These are phyloP conservation scores for Harpalus rufipes DNA, from an alignment of 2,888 invertebrate species.

Conservation along the genomic window DNA sequence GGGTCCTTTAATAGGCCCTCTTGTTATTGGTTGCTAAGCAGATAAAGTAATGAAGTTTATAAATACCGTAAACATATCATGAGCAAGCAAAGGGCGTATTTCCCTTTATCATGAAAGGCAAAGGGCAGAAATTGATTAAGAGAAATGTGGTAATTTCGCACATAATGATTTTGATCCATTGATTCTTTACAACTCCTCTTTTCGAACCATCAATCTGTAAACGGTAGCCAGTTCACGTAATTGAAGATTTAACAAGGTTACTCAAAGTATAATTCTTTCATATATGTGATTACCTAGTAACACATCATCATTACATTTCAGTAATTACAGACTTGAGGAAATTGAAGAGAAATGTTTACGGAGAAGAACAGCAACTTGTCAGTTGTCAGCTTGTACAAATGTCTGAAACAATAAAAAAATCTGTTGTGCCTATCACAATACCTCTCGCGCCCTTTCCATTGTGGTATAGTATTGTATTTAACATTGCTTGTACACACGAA, in stretches of 20 bases:
- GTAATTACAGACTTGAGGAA: conserved; percentile 4
- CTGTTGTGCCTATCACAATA: too few species aligned
- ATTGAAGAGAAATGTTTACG: conserved; percentile 12
- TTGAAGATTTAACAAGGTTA: conserved; percentile 27
- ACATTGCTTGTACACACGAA: too few species aligned
- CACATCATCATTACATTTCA: conserved; percentile 21
- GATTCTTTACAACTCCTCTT: conserved; percentile 17
- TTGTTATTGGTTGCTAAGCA: conserved; percentile 39
- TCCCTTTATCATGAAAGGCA: conserved; percentile 20
- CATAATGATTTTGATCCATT: conserved; percentile 25
- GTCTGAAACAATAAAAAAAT: too few species aligned
- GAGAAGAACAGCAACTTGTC: background rate
- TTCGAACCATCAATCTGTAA: conserved; percentile 22
- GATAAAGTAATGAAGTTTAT: conserved; percentile 32
- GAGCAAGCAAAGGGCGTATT: conserved; percentile 12
- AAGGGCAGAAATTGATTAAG: conserved; percentile 18
- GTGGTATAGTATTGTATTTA: too few species aligned
- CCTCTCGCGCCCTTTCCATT: too few species aligned
- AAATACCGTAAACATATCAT: conserved; percentile 45
- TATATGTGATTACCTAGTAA: conserved; percentile 14
- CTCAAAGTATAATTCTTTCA: conserved; percentile 8
- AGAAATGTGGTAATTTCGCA: conserved; percentile 39
- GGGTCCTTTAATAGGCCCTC: background rate
- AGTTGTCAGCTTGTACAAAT: too few species aligned
- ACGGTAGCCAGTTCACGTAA: background rate